Base-by-base conservation (phyloP, 2,888 invertebrate genomes). In the Orthonevra nobilis region DNA sequence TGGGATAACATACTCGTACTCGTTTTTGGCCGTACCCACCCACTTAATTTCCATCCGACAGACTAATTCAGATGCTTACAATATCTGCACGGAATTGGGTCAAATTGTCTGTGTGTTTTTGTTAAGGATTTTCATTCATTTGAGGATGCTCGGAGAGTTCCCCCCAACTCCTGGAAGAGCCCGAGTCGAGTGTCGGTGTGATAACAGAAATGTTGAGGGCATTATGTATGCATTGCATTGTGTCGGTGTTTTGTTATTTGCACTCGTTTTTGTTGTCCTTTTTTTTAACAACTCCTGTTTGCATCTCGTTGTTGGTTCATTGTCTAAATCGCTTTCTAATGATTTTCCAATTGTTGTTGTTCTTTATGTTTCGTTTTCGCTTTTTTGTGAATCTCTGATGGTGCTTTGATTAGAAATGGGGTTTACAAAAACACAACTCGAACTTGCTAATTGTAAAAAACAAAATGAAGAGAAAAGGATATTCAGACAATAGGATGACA, bases 271-370 rank as follows among this genome's bases (percentile, higher is more conserved):
- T 44, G 23, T 23, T 40, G 14, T 69, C 23, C 12, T 48, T 56
- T 3, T 32, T 50, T 60, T 23, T 26, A 42, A 30, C 40, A 54
- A 34, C 17, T 73, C 30, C 54, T 30, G 30, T 15, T n/a, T 40
- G 66, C 48, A 68, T 66, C 61, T n/a, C 48, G 30, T 70, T 64
- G 44, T 64, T 73, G 56, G 61, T 42, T 61, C 79, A 79, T 79
- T 73, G 79, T 79, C 73, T 79, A 79, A 79, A 73, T 79, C 79
- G 79, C 60, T 79, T 79, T 79, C 79, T 79, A 79, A 79, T 79
- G 73, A 66, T 79, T 77, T 79, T 79, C 56, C 73, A 73, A 73
- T 73, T 79, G 73, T 73, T 68, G 32, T 60, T 69, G 40, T 40
- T 60, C 40, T 10, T 23, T 64, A 19, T n/a, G n/a, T n/a, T 56